Evolutionary conservation across 1,140 invertebrate genomes (phyloP), one percentile per base, ranked within the genome.

Genomic region (Heterodera carotae): DNA sequence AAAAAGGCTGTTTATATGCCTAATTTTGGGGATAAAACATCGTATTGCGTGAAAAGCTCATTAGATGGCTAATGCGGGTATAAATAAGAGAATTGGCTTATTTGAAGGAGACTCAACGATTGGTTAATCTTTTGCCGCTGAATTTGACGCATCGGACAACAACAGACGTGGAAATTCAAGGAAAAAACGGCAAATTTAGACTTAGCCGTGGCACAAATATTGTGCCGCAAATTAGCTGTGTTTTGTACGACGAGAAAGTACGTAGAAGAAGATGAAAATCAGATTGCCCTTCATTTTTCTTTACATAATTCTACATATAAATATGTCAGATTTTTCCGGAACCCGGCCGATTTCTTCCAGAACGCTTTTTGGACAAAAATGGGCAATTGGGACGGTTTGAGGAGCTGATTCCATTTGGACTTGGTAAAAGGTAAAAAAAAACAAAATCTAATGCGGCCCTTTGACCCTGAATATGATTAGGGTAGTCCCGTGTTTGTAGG

Each of bases 331-430:
- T 94, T 0, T 96, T 94, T 93, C 91, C 93, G 2, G 91, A 93
- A 77, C 94, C 94, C 0, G 92, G 94, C 84, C 90, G 91, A 81
- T 96, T 96, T 88, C 91, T 92, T 48, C 94, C 94, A 0, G 90
- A 91, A 53, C 89, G 94, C 36, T 96, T 95, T 88, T 89, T 80
- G n/a, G 60, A 81, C 64, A 34, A 76, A 29, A 66, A 76, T 18
- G 78, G 78, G 10, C 60, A 81, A 76, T 67, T 80, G 10, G 70
- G 76, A 33, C 34, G 60, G n/a, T 53, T 69, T 69, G 76, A 78
- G 10, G 75, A 78, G 33, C 39, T 78, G 22, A 76, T 79, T 33
- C 78, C 78, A 25, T 81, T 80, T 36, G 53, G 66, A 64, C 33
- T 81, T 8, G 78, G 78, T 6, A 80, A 80, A n/a, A 36, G 78